Evolutionary conservation across 2,888 invertebrate genomes (phyloP).

Genomic region (Trachelus troglodyta): DNA sequence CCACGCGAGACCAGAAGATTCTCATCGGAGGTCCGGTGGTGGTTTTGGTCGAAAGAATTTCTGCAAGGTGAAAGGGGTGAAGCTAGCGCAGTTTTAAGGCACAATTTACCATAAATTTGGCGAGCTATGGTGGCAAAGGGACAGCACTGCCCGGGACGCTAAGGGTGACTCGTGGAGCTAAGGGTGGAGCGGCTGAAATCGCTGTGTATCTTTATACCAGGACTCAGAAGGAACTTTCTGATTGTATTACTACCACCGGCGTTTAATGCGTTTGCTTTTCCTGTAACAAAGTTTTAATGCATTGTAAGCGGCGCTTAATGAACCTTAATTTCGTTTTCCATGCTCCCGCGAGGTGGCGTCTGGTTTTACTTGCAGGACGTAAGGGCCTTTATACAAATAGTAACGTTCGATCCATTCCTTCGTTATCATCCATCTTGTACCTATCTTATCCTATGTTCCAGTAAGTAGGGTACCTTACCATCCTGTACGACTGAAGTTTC

Average conservation of each 20-base stretch:
- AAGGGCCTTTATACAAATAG: neutral
- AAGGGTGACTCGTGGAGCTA: constrained; percentile 1
- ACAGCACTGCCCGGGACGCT: constrained; percentile 5
- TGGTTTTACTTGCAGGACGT: neutral
- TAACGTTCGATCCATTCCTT: neutral
- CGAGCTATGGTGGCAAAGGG: constrained; percentile 8
- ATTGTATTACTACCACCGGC: constrained; percentile 23
- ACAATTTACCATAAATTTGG: constrained; percentile 26
- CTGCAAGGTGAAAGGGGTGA: constrained; percentile 10
- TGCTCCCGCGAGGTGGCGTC: neutral
- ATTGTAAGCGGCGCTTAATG: constrained; percentile 21
- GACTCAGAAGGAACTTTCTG: constrained; percentile 21
- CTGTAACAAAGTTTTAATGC: constrained; percentile 22
- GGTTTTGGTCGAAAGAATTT: constrained; percentile 18
- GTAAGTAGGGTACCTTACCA: neutral
- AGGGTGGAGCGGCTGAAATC: constrained; percentile 13
- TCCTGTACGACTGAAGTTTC: constrained; percentile 37
- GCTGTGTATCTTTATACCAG: constrained; percentile 24
- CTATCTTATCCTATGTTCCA: neutral
- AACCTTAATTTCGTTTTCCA: neutral
- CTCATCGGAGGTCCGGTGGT: neutral
- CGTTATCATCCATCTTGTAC: neutral
- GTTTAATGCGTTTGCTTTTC: constrained; percentile 25
- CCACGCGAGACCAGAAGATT: constrained; percentile 1
- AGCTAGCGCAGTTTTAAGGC: constrained; percentile 18